Percentiles rank a stretch among this genome's conserved stretches.
Evolutionary conservation across 2,113 vertebrate genomes (phyloP).

Genomic region (Labrus mixtus): DNA sequence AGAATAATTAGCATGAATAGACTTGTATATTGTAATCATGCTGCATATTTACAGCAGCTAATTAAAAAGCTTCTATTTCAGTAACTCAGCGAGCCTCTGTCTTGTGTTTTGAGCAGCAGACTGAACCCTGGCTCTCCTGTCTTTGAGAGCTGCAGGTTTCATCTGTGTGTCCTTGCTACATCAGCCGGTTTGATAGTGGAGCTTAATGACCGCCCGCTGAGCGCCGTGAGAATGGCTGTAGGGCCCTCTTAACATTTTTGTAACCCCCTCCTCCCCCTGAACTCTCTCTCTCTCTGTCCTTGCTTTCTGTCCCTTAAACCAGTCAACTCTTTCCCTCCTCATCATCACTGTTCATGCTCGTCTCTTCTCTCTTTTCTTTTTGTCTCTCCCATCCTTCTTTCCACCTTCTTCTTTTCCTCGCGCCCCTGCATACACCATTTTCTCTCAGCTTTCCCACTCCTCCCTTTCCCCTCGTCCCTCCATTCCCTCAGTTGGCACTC

Average conservation of each 20-base stretch:
- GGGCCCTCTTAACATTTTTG: constrained; percentile 83
- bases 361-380: constrained; percentile 9
- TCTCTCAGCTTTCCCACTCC: constrained; percentile 7
- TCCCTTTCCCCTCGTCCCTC: constrained; percentile 42
- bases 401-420: constrained; percentile 20
- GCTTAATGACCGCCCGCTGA: constrained; percentile 80
- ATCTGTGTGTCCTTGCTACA: constrained; percentile 50
- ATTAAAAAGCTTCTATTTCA: constrained; percentile 37
- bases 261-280: constrained; percentile 56
- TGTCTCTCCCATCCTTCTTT: constrained; percentile 3
- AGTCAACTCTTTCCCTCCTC: constrained; percentile 69
- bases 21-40: constrained; percentile 26
- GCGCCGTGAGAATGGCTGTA: constrained; percentile 75
- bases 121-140: constrained; percentile 5
- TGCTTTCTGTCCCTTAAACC: constrained; percentile 64
- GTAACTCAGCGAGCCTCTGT: not conserved
- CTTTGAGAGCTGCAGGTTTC: constrained; percentile 32
- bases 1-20: constrained; percentile 58
- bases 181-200: constrained; percentile 70
- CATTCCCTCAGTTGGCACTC: constrained; percentile 66
- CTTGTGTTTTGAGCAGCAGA: constrained; percentile 36
- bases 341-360: constrained; percentile 38
- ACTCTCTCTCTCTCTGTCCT: constrained; percentile 37
- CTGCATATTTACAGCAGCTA: constrained; percentile 51
- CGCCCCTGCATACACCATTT: constrained; percentile 18